Conservation (phyloP, 2,888 invertebrate species). For the Scaptomyza tumidula region DNA sequence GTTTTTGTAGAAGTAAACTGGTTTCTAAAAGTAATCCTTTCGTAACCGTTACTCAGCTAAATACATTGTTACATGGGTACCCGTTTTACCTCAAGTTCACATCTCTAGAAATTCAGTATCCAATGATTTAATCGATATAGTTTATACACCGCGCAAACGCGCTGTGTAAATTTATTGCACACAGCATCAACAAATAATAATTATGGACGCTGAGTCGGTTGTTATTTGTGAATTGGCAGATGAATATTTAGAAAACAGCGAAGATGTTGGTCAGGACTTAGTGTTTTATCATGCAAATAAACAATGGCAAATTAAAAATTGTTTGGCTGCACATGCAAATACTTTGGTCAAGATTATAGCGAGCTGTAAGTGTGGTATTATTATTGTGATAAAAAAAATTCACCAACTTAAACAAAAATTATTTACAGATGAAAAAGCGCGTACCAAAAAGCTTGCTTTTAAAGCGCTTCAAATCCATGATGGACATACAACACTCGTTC, state of each 20-base stretch:
- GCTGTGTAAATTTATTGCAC: not conserved
- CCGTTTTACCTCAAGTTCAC: not conserved
- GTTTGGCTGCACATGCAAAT: slow-evolving; percentile 9
- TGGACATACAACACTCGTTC: slow-evolving; percentile 13
- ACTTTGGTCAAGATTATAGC: slow-evolving; percentile 16
- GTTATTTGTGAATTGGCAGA: slow-evolving; percentile 43
- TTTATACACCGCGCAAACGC: not conserved
- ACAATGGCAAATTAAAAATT: slow-evolving; percentile 32
- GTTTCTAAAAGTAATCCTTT: slow-evolving; percentile 4
- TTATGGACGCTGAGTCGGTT: slow-evolving; percentile 18
- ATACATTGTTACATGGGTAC: slow-evolving; percentile 8
- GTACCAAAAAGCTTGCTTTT: slow-evolving; percentile 49
- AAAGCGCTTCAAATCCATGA: not conserved
- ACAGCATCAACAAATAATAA: not conserved
- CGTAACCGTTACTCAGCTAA: slow-evolving; percentile 19
- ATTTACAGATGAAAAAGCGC: slow-evolving; percentile 36
- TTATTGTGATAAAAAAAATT: too few species aligned
- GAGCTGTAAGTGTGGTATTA: slow-evolving; percentile 27
- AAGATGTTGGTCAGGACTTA: not conserved
- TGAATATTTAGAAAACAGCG: slow-evolving; percentile 1
- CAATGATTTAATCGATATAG: not conserved
- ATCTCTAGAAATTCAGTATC: slow-evolving; percentile 27
- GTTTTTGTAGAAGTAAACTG: not conserved
- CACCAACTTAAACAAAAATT: not conserved
- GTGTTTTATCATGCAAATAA: slow-evolving; percentile 24